These are phyloP conservation scores for Trichogramma dendrolimi DNA, from an alignment of 2,888 invertebrate species.

Conservation along the genomic window DNA sequence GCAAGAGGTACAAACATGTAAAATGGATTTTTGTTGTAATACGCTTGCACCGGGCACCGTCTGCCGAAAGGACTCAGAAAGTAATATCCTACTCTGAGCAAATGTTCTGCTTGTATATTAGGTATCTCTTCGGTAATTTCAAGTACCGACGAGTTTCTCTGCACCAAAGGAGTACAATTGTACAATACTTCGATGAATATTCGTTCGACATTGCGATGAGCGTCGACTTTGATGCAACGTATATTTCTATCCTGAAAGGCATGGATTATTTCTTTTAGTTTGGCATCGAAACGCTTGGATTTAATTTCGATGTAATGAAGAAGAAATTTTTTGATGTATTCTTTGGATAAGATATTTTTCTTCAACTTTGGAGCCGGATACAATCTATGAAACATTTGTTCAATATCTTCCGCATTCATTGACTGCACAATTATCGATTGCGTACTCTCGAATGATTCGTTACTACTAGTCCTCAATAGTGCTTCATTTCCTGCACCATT, in stretches of 20 bases:
- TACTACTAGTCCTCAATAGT: too few relatives aligned
- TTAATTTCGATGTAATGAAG: too few relatives aligned
- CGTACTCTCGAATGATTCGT: too few relatives aligned
- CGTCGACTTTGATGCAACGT: constrained; percentile 52
- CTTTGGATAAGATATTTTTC: too few relatives aligned
- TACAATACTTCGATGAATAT: constrained; percentile 40
- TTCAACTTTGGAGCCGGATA: constrained; percentile 43
- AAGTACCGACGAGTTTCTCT: constrained; percentile 55
- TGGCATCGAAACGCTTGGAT: too few relatives aligned
- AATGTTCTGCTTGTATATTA: constrained; percentile 56
- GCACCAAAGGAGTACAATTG: constrained; percentile 47
- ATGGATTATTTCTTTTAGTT: too few relatives aligned
- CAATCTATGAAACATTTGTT: constrained; percentile 42
- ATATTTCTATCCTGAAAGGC: constrained; percentile 41
- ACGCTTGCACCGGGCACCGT: constrained; percentile 63
- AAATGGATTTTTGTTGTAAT: constrained; percentile 53
- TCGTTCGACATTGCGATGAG: constrained; percentile 45
- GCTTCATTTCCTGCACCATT: too few relatives aligned
- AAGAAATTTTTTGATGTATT: too few relatives aligned
- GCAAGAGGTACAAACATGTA: constrained; percentile 55
- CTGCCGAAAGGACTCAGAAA: constrained; percentile 63
- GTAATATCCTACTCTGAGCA: constrained; percentile 59
- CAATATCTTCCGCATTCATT: constrained; percentile 40
- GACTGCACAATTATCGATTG: too few relatives aligned
- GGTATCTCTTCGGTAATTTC: constrained; percentile 59